Evolutionary conservation across 2,888 invertebrate species (phyloP).

Genomic region (Himalopsyche anomala): DNA sequence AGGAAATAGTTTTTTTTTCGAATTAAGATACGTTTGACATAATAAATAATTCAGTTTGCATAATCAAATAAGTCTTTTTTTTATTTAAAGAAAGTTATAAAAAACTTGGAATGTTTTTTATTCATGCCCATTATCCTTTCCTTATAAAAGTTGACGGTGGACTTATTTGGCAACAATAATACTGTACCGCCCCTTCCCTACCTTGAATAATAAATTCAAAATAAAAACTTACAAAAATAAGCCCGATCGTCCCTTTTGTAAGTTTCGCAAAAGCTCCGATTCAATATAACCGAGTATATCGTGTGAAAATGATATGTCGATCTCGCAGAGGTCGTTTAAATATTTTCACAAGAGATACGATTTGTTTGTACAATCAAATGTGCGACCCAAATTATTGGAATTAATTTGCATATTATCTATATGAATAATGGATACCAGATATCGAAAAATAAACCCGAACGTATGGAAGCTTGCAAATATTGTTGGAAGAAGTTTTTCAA

Average conservation of each 20-base stretch:
- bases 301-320: conserved; percentile 18
- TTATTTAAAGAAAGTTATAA: conserved; percentile 1
- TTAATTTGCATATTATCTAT: conserved; percentile 22
- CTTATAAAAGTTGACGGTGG: background rate
- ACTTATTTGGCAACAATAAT: background rate
- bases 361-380: background rate
- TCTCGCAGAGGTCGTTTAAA: background rate
- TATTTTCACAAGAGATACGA: conserved; percentile 4
- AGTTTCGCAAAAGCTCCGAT: background rate
- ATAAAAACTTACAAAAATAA: background rate
- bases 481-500: background rate
- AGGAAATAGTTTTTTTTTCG: background rate
- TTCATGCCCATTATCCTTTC: background rate
- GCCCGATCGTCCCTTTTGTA: background rate
- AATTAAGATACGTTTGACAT: background rate
- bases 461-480: background rate
- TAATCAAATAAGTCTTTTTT: background rate
- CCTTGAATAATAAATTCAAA: background rate
- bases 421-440: conserved; percentile 1
- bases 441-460: conserved; percentile 3
- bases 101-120: background rate
- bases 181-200: background rate
- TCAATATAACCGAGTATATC: conserved; percentile 16
- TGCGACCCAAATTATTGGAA: conserved; percentile 2
- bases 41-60: background rate